A percentile compares a stretch with the other conserved stretches of the same genome.
phyloP scores from a whole-genome alignment of 2,888 invertebrate genomes.

The Eupithecia subfuscata region DNA sequence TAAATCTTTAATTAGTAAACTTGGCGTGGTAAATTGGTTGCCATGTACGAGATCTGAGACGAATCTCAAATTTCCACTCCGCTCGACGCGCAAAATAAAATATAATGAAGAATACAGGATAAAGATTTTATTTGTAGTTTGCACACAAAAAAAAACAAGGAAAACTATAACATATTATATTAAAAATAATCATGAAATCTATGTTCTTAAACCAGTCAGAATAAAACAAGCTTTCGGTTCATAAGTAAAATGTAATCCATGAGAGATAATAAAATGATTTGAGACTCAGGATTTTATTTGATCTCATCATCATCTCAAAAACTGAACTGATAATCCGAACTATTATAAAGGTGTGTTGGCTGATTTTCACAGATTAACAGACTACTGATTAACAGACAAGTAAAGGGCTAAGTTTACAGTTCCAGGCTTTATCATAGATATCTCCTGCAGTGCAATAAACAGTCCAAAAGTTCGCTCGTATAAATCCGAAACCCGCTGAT shows the following conservation, averaged over 20 bases:
- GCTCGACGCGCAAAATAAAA: background rate
- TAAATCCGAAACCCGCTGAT: slow-evolving; percentile 68
- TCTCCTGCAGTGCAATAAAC: slow-evolving; percentile 44
- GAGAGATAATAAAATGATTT: background rate
- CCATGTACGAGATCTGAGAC: background rate
- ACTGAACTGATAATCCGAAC: background rate
- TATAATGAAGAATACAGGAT: background rate
- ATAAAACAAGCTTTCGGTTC: background rate
- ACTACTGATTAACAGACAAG: background rate
- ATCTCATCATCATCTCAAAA: background rate
- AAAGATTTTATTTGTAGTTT: background rate
- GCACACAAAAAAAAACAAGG: background rate
- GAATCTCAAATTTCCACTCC: background rate
- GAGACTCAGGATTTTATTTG: background rate
- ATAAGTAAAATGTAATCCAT: too few relatives aligned
- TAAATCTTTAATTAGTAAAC: slow-evolving; percentile 14
- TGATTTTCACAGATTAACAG: background rate
- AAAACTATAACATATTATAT: background rate
- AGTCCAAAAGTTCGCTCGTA: slow-evolving; percentile 59
- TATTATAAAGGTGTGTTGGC: background rate
- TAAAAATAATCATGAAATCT: background rate
- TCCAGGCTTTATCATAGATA: slow-evolving; percentile 9
- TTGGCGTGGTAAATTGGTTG: background rate
- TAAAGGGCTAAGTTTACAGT: background rate
- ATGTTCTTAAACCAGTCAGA: background rate